phyloP scores from a whole-genome alignment of 2,888 invertebrate species.

The Ypsolopha scabrella region DNA sequence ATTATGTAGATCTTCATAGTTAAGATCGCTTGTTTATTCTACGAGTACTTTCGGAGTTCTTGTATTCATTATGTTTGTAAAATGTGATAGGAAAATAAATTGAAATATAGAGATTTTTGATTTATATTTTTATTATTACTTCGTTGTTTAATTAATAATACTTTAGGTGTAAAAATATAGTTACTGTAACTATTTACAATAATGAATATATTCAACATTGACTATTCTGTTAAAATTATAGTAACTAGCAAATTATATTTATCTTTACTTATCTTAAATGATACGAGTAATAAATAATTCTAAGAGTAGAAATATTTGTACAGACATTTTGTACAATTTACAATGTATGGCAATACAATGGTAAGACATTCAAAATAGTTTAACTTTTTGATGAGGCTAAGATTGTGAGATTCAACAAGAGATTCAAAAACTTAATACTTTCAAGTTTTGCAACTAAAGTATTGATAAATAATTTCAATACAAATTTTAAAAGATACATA shows the following conservation, averaged over 20 bases:
- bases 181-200: slow-evolving; percentile 21
- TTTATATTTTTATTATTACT: slow-evolving; percentile 14
- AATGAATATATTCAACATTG: slow-evolving; percentile 10
- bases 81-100: neutral
- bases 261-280: slow-evolving; percentile 2
- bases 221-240: slow-evolving; percentile 2
- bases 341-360: slow-evolving; percentile 30
- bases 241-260: slow-evolving; percentile 1
- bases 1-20: too few species aligned
- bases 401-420: slow-evolving; percentile 25
- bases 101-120: neutral
- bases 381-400: slow-evolving; percentile 21
- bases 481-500: slow-evolving; percentile 12
- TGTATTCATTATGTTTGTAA: too few species aligned
- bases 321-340: slow-evolving; percentile 32
- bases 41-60: too few species aligned
- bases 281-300: slow-evolving; percentile 4
- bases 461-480: slow-evolving; percentile 1
- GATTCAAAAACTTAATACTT: neutral
- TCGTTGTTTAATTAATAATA: slow-evolving; percentile 40
- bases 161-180: slow-evolving; percentile 32
- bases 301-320: slow-evolving; percentile 11
- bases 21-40: too few species aligned
- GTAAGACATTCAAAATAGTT: slow-evolving; percentile 1
- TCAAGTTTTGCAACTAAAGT: neutral